Evolutionary conservation across 2,113 vertebrate species (phyloP), one percentile per base, ranked within the genome.

Genomic region (Agelaius phoeniceus): DNA sequence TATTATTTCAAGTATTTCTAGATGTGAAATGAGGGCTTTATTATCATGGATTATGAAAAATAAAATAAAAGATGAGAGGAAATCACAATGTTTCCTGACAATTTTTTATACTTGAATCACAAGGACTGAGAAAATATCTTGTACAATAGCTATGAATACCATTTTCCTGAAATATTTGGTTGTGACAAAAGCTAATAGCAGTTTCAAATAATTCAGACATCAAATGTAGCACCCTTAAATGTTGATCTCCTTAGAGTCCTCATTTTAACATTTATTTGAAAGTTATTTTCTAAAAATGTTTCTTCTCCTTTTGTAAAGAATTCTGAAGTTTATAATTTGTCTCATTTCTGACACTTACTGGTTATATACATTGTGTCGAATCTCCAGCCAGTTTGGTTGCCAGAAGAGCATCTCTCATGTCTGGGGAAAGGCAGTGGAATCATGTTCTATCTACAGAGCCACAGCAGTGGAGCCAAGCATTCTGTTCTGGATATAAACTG

Each of bases 1-100:
- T 84, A 92, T 92, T 93, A 95, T 93, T 96, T 96, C 85, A 94
- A 91, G 93, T 89, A 84, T 95, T 94, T 89, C 89, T 90, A 77
- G 73, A 80, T 74, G 61, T 80, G 58, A 89, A 93, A 82, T 71
- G 39, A 92, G 57, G 77, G 59, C 41, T 83, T 85, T 84, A 57
- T 93, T 93, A 87, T 82, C 82, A 77, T 37, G 43, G 46, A 81
- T 90, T 95, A 63, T 52, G 52, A 94, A 82, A 93, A 91, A 43
- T 48, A 79, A 83, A 93, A 37, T 48, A 82, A 77, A 91, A 90
- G 8, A 87, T 51, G 51, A 90, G 76, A 88, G 67, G n/a, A 94
- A 90, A 75, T 90, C 54, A 75, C 74, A 81, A 72, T 74, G 89
- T 80, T 96, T 94, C 71, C 58, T 90, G 79, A 87, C n/a, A 30